Base-by-base conservation (phyloP, 2,797 vertebrate genomes). In the Crax fasciolata region DNA sequence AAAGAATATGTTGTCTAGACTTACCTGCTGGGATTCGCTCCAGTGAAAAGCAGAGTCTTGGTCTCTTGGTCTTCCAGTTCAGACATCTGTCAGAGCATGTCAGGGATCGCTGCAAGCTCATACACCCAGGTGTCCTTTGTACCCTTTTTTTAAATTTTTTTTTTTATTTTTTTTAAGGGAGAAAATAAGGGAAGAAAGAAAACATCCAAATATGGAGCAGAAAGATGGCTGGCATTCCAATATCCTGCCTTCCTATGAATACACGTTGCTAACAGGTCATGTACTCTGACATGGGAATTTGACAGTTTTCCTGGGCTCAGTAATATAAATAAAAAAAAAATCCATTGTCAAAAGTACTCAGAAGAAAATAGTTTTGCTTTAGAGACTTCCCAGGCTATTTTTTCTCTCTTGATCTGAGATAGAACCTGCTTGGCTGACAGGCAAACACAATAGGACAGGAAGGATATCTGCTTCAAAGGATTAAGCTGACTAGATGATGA, bases 21-120 rank as follows among this genome's bases (percentile, higher is more conserved):
- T 84, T 87, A 92, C 75, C 84, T 89, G 75, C 87, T 91, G 78
- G n/a, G 71, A 84, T 91, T 72, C 51, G 32, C 25, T 55, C 23
- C 43, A 58, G 28, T 73, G 59, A 82, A 93, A 94, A 79, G 5
- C 4, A 6, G 24, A 9, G 12, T n/a, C 74, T 43, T 71, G 12
- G 17, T 46, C 43, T 87, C 55, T 41, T 66, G 23, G 27, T 87
- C 48, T 89, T 92, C 27, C 44, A 59, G 32, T 38, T 87, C 49
- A 85, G 52, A 32, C 9, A 57, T 67, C 35, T 80, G 24, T 75
- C 0, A 1, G 55, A 79, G 24, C 24, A 54, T 15, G 51, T 70
- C 58, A 92, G 71, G 13, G 18, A 58, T 58, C 28, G 39, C 61
- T 55, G 35, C 1, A 10, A 93, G 32, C 11, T 87, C 49, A 43